Conservation (phyloP, 2,888 invertebrate genomes). For the Helicoverpa assulta region DNA sequence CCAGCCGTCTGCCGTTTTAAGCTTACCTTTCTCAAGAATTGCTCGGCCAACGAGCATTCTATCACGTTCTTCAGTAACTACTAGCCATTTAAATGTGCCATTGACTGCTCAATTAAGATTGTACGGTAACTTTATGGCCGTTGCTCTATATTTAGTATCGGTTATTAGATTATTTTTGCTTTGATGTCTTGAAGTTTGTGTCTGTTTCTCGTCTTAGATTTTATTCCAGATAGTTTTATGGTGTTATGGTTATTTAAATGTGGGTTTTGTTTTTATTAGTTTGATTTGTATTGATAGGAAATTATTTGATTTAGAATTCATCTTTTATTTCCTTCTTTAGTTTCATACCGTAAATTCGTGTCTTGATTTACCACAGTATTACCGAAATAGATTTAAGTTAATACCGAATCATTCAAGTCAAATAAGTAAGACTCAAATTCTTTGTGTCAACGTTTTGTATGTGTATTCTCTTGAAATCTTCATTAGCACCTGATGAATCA, state of each 20-base stretch:
- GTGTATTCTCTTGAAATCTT: constrained; percentile 30
- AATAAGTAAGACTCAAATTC: constrained; percentile 40
- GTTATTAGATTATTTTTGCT: constrained; percentile 51
- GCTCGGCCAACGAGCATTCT: constrained; percentile 49
- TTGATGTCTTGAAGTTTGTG: constrained; percentile 47
- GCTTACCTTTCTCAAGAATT: constrained; percentile 32
- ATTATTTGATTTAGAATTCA: background rate
- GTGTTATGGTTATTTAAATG: constrained; percentile 29
- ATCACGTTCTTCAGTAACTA: constrained; percentile 53
- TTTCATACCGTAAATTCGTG: background rate
- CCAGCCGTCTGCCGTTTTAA: constrained; percentile 10
- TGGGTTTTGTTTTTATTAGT: constrained; percentile 14
- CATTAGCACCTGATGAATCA: constrained; percentile 51
- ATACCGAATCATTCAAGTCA: background rate
- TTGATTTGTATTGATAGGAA: background rate
- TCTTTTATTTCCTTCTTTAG: background rate
- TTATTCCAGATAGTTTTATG: constrained; percentile 39
- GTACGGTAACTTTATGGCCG: constrained; percentile 49
- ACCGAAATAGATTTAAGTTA: background rate
- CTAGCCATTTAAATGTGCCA: constrained; percentile 52
- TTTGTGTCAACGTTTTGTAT: constrained; percentile 11
- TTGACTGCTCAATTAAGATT: constrained; percentile 56
- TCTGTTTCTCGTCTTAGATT: constrained; percentile 55
- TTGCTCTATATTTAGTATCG: constrained; percentile 50
- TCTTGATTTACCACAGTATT: background rate